Evolutionary conservation across 1,140 invertebrate genomes (phyloP).

Genomic region (Whitmania pigra): DNA sequence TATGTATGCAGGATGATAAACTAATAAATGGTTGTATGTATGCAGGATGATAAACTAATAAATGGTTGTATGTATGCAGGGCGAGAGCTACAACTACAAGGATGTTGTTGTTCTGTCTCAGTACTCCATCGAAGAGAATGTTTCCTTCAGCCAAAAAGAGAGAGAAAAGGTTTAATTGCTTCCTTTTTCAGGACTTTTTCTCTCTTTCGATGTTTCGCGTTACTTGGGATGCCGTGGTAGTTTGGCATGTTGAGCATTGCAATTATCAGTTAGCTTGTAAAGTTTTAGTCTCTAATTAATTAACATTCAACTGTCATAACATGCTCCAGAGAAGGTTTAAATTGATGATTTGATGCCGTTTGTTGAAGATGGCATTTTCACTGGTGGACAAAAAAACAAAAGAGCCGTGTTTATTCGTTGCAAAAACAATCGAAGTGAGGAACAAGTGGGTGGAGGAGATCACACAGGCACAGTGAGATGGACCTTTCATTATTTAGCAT

Average conservation of each 20-base stretch:
- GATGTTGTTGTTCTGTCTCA: slow-evolving; percentile 71
- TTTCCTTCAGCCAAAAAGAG: neutral
- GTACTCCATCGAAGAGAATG: slow-evolving; percentile 67
- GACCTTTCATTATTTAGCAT: neutral
- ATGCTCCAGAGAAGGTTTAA: neutral
- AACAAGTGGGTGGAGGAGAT: slow-evolving; percentile 82
- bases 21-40: too few species aligned
- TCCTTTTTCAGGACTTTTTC: too few species aligned
- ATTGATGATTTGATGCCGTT: neutral
- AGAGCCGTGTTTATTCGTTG: slow-evolving; percentile 74
- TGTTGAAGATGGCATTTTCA: slow-evolving; percentile 48
- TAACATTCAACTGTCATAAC: neutral
- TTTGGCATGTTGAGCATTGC: too few species aligned
- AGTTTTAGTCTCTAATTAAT: too few species aligned
- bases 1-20: too few species aligned
- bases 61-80: slow-evolving; percentile 43
- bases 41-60: too few species aligned
- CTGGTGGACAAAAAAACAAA: slow-evolving; percentile 67
- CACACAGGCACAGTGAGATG: slow-evolving; percentile 69
- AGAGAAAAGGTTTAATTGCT: slow-evolving; percentile 11
- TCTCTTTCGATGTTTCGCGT: too few species aligned
- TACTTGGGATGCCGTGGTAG: too few species aligned
- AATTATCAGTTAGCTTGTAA: too few species aligned
- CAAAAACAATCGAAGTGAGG: slow-evolving; percentile 72
- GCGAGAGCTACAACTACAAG: slow-evolving; percentile 82